Conservation (phyloP, 2,888 invertebrate species). For the Rotaria sp. region DNA sequence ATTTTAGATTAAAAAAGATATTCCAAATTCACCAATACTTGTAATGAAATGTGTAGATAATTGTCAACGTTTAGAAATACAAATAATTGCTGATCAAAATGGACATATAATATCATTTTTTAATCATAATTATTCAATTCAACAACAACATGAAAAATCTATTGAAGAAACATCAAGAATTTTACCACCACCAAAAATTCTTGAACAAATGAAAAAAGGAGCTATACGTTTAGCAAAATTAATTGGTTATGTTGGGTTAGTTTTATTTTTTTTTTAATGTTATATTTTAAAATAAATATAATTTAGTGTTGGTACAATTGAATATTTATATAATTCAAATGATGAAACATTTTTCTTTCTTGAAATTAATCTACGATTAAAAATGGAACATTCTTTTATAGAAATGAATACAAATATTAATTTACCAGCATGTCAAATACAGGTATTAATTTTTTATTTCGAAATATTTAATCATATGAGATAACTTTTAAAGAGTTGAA, state of each 20-base stretch:
- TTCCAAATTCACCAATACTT: slow-evolving; percentile 95
- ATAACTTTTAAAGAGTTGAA: too few relatives aligned
- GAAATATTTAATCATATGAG: too few relatives aligned
- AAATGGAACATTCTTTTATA: slow-evolving; percentile 96
- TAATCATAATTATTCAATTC: slow-evolving; percentile 96
- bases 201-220: slow-evolving; percentile 50
- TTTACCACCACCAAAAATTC: slow-evolving; percentile 74
- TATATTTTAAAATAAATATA: neutral
- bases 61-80: slow-evolving; percentile 93
- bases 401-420: slow-evolving; percentile 99
- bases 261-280: slow-evolving; percentile 42
- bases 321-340: slow-evolving; percentile 78
- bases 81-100: slow-evolving; percentile 88
- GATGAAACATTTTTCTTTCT: slow-evolving; percentile 84
- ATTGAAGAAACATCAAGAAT: slow-evolving; percentile 97
- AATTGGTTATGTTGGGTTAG: slow-evolving; percentile 78
- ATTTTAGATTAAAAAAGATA: slow-evolving; percentile 84
- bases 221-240: slow-evolving; percentile 76
- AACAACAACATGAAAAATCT: slow-evolving; percentile 95
- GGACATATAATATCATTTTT: slow-evolving; percentile 95
- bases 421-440: slow-evolving; percentile 64
- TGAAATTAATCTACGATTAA: slow-evolving; percentile 87
- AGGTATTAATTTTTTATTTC: slow-evolving; percentile 53
- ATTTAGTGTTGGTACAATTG: slow-evolving; percentile 79
- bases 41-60: slow-evolving; percentile 94